phyloP scores from a whole-genome alignment of 92 coral and sea anemone genomes.

The Isaurus tuberculatus region DNA sequence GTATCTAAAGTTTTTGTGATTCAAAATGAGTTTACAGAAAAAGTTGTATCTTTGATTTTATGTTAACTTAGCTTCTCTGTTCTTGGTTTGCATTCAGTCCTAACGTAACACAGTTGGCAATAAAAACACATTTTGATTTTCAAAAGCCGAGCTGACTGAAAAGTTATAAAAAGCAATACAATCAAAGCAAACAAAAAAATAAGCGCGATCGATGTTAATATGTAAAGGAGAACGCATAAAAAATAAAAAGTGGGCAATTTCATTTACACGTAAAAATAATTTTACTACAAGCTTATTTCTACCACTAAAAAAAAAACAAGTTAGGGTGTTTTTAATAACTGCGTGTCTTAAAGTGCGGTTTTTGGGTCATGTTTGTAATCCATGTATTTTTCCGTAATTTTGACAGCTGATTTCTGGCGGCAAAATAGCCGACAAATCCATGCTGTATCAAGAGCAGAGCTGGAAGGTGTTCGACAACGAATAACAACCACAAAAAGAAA shows the following conservation, averaged over 20 bases:
- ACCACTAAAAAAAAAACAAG: too few relatives aligned
- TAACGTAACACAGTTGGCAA: background rate
- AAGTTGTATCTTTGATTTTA: background rate
- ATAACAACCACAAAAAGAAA: background rate
- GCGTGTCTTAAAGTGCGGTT: too few relatives aligned
- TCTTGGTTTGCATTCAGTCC: background rate
- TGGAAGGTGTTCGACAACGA: background rate
- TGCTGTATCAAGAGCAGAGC: constrained; percentile 13
- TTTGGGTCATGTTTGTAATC: background rate
- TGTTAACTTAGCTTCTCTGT: background rate
- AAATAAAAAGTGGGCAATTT: too few relatives aligned
- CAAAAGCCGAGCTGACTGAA: background rate
- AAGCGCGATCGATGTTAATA: background rate
- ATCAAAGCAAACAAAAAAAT: background rate
- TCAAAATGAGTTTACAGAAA: background rate
- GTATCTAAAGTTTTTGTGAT: background rate
- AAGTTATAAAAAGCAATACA: background rate
- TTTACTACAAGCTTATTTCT: too few relatives aligned
- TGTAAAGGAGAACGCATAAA: too few relatives aligned
- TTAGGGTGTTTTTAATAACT: too few relatives aligned
- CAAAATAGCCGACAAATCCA: constrained; percentile 6
- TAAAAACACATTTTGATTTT: background rate
- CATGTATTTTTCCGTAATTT: background rate
- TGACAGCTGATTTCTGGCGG: constrained; percentile 11
- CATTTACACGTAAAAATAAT: too few relatives aligned